These are phyloP conservation scores for Oreotragus oreotragus DNA, from an alignment of 2,113 vertebrate genomes.

Conservation along the genomic window DNA sequence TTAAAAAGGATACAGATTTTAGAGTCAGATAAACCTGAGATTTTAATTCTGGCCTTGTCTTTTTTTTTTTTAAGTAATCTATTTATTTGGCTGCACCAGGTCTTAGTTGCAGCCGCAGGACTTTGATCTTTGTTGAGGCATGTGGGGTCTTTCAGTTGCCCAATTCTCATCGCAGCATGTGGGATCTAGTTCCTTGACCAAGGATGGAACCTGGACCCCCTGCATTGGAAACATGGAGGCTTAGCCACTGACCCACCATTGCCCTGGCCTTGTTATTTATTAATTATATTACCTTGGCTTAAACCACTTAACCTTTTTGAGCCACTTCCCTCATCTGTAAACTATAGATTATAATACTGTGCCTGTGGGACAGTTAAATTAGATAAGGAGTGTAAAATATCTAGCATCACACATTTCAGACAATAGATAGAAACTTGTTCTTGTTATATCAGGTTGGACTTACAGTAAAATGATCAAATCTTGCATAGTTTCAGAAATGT, in stretches of 20 bases:
- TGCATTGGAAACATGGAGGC: not conserved
- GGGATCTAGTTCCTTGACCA: not conserved
- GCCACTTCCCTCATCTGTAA: not conserved
- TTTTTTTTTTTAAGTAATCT: not conserved
- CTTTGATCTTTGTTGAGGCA: not conserved
- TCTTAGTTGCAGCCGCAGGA: not conserved
- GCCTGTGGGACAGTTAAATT: not conserved
- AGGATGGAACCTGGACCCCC: accelerated
- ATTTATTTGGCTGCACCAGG: not conserved
- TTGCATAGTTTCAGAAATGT: conserved; percentile 4
- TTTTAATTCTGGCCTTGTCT: not conserved
- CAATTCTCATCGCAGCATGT: not conserved
- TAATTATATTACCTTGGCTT: not conserved
- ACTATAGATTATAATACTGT: not conserved
- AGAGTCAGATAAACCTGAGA: not conserved
- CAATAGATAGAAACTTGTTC: not conserved
- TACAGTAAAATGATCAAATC: not conserved
- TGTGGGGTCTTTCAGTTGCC: not conserved
- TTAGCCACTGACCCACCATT: not conserved
- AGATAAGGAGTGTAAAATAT: not conserved
- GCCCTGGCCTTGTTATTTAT: not conserved
- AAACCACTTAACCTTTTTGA: not conserved
- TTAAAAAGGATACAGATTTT: not conserved
- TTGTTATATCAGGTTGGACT: not conserved
- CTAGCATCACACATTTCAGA: not conserved